Evolutionary conservation across 1,140 invertebrate species (phyloP), one percentile per base, ranked within the genome.

Genomic region (Drosophila trapezifrons): DNA sequence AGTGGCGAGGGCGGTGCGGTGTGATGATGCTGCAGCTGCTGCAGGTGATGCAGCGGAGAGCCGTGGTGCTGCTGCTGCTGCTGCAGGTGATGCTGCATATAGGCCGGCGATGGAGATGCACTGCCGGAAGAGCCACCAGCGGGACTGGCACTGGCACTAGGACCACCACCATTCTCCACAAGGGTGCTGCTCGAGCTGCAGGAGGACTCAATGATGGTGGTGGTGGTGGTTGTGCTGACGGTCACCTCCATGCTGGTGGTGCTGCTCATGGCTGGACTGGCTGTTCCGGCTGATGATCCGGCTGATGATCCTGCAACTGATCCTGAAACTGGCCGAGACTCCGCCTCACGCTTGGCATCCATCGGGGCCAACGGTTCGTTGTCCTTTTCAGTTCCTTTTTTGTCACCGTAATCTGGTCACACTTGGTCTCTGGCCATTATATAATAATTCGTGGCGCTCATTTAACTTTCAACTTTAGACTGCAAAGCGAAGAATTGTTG

Each of bases 1-100:
- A 89, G 27, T 0, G 84, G 85, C 2, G 84, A 89, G 2, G 84
- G 84, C 20, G 84, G 84, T 18, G 84, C 80, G 12, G 80, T 84
- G n/a, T 89, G 84, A 40, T 87, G 84, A 63, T 87, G 84, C 56
- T 80, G 60, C 71, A 78, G 73, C 69, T 80, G 59, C 60, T 80
- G 80, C 69, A 83, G 58, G 35, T 70, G 70, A 45, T 89, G 78
- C 56, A 80, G 67, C 13, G 72, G 78, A 6, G 85, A 77, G 15
- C 74, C 75, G 13, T 74, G 73, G 37, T 80, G 89, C 20, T 89
- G 82, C 35, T 78, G 87, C 40, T 80, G 89, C 20, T 89, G 82
- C 35, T 78, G 87, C 40, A 73, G 18, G 52, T 85, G 90, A 35
- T 90, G 86, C 38, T 78, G 90, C 46, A 74, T 32, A 27, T 59